Percentiles rank a stretch among this genome's conserved stretches.
phyloP scores from a whole-genome alignment of 2,797 vertebrate genomes.

The Pangasius sanitwongsei region DNA sequence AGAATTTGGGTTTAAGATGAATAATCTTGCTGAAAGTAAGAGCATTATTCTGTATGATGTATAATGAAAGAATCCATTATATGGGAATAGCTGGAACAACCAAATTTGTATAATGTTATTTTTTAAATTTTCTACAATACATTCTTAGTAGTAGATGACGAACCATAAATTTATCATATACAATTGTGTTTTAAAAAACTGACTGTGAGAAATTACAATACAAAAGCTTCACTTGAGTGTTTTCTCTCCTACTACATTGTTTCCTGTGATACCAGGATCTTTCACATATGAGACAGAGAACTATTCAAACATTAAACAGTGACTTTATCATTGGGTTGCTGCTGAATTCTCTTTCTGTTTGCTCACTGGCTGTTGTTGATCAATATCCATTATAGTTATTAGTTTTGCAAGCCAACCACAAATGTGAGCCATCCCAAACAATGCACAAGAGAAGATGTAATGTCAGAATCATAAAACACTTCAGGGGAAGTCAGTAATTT shows the following conservation, averaged over 20 bases:
- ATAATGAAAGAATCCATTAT: constrained; percentile 30
- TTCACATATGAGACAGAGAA: background rate
- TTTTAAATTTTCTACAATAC: background rate
- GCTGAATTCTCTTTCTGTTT: constrained; percentile 2
- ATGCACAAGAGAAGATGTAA: background rate
- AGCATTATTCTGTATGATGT: constrained; percentile 38
- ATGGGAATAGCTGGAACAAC: constrained; percentile 19
- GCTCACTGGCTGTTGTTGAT: constrained; percentile 27
- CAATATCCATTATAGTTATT: constrained; percentile 43
- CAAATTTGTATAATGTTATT: no score
- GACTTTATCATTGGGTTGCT: background rate
- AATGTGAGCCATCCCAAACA: constrained; percentile 8
- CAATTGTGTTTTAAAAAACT: background rate
- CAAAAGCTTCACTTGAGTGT: background rate
- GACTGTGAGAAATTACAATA: background rate
- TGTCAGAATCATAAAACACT: background rate
- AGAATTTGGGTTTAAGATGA: constrained; percentile 20
- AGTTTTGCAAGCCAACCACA: constrained; percentile 24
- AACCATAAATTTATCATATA: background rate
- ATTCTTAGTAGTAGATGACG: background rate
- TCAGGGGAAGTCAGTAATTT: background rate
- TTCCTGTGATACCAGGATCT: background rate
- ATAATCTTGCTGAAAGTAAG: constrained; percentile 8
- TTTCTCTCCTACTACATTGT: background rate
- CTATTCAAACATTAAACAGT: constrained; percentile 1